Evolutionary conservation across 2,113 vertebrate genomes (phyloP).

Genomic region (Anser cygnoides): DNA sequence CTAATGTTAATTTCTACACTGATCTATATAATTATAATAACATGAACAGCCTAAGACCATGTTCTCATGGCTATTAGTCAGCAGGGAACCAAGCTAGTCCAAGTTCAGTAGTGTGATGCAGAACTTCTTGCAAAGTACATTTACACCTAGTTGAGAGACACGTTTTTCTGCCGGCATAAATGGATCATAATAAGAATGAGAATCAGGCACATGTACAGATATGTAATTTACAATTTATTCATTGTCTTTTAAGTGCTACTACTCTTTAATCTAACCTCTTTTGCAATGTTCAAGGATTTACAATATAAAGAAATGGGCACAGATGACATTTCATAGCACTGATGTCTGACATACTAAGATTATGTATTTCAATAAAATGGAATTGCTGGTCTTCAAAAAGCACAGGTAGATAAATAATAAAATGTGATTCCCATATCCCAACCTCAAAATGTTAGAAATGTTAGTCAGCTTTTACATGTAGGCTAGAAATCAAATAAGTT

Average conservation of each 20-base stretch:
- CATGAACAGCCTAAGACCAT: neutral
- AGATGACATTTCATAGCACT: slow-evolving; percentile 43
- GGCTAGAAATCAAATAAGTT: slow-evolving; percentile 51
- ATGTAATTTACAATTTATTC: neutral
- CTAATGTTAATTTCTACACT: neutral
- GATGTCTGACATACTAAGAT: slow-evolving; percentile 36
- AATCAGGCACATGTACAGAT: neutral
- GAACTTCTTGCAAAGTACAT: neutral
- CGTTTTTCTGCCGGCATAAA: neutral
- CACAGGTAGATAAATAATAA: slow-evolving; percentile 43
- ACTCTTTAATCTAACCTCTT: neutral
- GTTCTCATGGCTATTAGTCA: neutral
- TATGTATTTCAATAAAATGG: slow-evolving; percentile 13
- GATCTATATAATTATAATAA: neutral
- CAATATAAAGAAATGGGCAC: neutral
- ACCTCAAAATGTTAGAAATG: neutral
- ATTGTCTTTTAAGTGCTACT: neutral
- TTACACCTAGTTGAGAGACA: neutral
- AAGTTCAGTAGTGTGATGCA: neutral
- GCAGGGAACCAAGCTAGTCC: fast-evolving
- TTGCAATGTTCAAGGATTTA: slow-evolving; percentile 25
- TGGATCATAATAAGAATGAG: neutral
- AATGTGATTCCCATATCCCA: slow-evolving; percentile 6
- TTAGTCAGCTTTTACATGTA: slow-evolving; percentile 15
- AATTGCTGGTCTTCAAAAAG: slow-evolving; percentile 51